A percentile compares a stretch with the other conserved stretches of the same genome.
phyloP scores from a whole-genome alignment of 2,113 vertebrate genomes.

The Brachyhypopomus gauderio region DNA sequence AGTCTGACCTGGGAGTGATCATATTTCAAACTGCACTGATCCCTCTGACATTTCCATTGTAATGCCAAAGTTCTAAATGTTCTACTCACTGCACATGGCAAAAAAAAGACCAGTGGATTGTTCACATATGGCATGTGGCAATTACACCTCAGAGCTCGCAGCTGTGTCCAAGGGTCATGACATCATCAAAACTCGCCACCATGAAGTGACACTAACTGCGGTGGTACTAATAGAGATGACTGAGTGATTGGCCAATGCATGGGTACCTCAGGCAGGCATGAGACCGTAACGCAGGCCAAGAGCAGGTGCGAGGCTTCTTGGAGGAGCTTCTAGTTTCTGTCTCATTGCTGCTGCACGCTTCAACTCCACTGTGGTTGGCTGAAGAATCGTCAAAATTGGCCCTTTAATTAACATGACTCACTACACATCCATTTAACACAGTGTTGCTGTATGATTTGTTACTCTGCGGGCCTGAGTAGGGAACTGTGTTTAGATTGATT shows the following conservation, averaged over 20 bases:
- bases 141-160: not conserved
- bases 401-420: constrained; percentile 9
- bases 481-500: not conserved
- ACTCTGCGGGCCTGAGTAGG: not conserved
- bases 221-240: constrained; percentile 23
- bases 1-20: not conserved
- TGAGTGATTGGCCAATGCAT: not conserved
- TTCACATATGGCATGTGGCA: constrained; percentile 9
- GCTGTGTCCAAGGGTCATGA: constrained; percentile 22
- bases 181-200: not conserved
- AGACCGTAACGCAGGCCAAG: constrained; percentile 18
- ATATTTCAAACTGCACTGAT: not conserved
- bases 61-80: not conserved
- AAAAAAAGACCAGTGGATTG: not conserved
- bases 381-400: constrained; percentile 5
- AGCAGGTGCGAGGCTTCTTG: constrained; percentile 12
- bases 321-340: constrained; percentile 32
- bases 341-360: constrained; percentile 26
- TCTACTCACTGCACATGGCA: not conserved
- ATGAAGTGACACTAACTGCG: constrained; percentile 3
- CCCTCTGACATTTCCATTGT: not conserved
- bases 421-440: not conserved
- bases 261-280: not conserved
- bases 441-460: constrained; percentile 19
- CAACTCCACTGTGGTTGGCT: constrained; percentile 26